These are phyloP conservation scores for Actenoides lindsayi DNA, from an alignment of 2,113 vertebrate species.

Conservation along the genomic window DNA sequence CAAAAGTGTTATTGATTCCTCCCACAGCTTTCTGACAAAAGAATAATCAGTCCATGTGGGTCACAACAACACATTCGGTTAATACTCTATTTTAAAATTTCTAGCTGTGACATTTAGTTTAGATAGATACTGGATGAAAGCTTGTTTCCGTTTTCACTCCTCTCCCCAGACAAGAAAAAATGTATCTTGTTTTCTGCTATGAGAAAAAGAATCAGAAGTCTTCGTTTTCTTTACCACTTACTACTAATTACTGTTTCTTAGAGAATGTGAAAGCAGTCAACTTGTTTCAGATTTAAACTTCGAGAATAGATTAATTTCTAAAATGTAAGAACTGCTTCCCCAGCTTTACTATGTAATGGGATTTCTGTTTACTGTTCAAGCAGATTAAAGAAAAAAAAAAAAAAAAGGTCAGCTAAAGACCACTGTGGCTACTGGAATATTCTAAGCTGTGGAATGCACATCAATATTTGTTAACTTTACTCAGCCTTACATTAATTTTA, in stretches of 20 bases:
- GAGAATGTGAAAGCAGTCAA: not conserved
- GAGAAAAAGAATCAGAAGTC: not conserved
- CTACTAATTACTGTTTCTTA: not conserved
- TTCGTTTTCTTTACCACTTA: not conserved
- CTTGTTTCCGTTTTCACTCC: not conserved
- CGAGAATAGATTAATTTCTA: not conserved
- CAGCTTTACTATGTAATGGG: not conserved
- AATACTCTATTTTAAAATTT: not conserved
- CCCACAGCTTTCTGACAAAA: not conserved
- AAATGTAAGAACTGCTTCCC: not conserved
- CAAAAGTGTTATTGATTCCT: not conserved
- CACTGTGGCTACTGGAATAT: not conserved
- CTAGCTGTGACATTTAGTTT: not conserved
- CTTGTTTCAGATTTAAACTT: not conserved
- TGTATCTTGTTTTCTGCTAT: not conserved
- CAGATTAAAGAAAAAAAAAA: not conserved
- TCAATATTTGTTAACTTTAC: not conserved
- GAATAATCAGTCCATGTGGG: not conserved
- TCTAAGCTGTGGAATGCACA: not conserved
- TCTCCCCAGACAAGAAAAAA: not conserved
- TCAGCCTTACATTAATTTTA: not conserved
- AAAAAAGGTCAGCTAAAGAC: not conserved
- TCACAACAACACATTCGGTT: not conserved
- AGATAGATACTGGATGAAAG: not conserved
- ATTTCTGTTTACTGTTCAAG: not conserved